Evolutionary conservation across 2,113 vertebrate genomes (phyloP).

Genomic region (Leucopsar rothschildi): DNA sequence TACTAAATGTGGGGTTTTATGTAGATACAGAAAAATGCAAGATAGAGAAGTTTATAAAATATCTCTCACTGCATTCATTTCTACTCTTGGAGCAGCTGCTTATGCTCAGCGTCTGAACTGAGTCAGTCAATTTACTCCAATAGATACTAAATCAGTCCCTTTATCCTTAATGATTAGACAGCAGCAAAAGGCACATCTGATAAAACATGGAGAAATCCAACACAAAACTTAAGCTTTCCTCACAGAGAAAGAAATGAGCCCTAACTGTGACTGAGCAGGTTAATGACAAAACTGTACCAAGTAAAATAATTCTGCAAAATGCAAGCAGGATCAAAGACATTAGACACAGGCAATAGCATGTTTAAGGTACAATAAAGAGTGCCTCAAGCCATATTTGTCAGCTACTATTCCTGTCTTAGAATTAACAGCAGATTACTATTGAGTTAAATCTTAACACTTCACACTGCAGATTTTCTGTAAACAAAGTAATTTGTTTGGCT

Average conservation of each 20-base stretch:
- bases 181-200: not conserved
- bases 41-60: not conserved
- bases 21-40: not conserved
- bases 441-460: conserved; percentile 39
- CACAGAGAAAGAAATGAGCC: not conserved
- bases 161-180: not conserved
- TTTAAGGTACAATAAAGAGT: conserved; percentile 28
- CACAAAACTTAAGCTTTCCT: not conserved
- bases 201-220: not conserved
- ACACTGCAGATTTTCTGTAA: conserved; percentile 15
- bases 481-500: conserved; percentile 39
- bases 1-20: not conserved
- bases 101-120: not conserved
- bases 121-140: conserved; percentile 10
- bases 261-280: not conserved
- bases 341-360: not conserved
- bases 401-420: conserved; percentile 18
- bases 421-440: conserved; percentile 50
- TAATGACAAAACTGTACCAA: conserved; percentile 10
- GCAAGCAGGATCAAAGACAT: conserved; percentile 11
- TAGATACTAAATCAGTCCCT: not conserved
- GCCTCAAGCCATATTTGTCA: conserved; percentile 30
- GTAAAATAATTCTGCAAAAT: not conserved
- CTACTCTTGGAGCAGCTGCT: not conserved
- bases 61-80: not conserved